Conservation (phyloP, 2,888 invertebrate species). For the Lepeophtheirus nordmannii region DNA sequence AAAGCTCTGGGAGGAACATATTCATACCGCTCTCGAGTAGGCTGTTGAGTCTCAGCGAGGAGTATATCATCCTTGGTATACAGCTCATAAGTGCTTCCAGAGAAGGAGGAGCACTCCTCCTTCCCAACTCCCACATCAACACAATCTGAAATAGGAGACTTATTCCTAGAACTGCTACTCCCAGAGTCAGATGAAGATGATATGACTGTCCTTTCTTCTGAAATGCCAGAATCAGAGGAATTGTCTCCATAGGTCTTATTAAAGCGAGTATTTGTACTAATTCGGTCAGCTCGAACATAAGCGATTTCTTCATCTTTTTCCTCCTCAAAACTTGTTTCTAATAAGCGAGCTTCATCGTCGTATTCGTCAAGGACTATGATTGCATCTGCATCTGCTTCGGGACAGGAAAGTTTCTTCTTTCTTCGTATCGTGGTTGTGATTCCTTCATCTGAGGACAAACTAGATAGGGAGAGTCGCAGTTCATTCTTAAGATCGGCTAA, state of each 20-base stretch:
- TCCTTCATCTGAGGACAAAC: not conserved
- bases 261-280: too few relatives aligned
- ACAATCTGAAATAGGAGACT: too few relatives aligned
- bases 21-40: conserved; percentile 3
- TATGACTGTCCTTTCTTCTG: not conserved
- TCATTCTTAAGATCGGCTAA: conserved; percentile 14
- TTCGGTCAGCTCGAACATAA: too few relatives aligned
- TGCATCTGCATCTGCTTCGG: not conserved
- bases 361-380: not conserved
- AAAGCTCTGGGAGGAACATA: conserved; percentile 14
- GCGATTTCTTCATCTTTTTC: not conserved
- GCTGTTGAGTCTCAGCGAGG: not conserved
- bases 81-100: not conserved
- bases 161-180: not conserved
- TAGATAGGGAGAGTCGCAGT: not conserved
- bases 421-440: not conserved
- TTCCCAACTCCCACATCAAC: not conserved
- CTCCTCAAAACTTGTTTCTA: not conserved
- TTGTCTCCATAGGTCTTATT: not conserved
- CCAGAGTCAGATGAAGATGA: not conserved
- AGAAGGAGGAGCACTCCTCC: not conserved
- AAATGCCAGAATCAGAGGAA: not conserved
- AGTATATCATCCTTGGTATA: not conserved
- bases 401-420: not conserved
- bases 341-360: not conserved